phyloP scores from a whole-genome alignment of 2,888 invertebrate species.

The Sussaba pulchella region DNA sequence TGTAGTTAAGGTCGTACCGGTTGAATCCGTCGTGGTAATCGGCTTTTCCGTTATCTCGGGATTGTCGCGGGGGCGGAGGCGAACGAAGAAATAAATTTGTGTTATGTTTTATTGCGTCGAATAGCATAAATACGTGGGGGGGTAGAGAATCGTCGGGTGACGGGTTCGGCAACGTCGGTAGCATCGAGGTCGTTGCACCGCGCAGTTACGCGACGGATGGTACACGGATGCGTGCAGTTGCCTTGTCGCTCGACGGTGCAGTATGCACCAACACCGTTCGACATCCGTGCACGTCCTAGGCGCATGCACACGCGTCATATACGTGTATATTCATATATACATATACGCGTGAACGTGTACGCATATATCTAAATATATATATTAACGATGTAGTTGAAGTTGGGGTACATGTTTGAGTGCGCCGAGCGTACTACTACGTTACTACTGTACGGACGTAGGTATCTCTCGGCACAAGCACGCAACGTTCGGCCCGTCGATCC shows the following conservation, averaged over 20 bases:
- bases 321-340: neutral
- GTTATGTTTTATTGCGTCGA: too few relatives aligned
- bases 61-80: too few relatives aligned
- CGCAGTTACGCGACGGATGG: constrained; percentile 78
- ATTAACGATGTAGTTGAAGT: constrained; percentile 3
- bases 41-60: too few relatives aligned
- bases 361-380: constrained; percentile 21
- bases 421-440: constrained; percentile 22
- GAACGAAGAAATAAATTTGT: too few relatives aligned
- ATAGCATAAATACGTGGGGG: neutral
- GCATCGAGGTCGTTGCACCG: constrained; percentile 79
- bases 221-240: constrained; percentile 72
- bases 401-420: constrained; percentile 29
- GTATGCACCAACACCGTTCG: constrained; percentile 14
- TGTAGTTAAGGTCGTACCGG: too few relatives aligned
- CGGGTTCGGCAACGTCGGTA: constrained; percentile 64
- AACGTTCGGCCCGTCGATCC: constrained; percentile 55
- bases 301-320: neutral
- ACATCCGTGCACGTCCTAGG: constrained; percentile 42
- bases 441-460: constrained; percentile 33
- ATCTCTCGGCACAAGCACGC: constrained; percentile 60
- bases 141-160: constrained; percentile 38
- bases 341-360: constrained; percentile 3
- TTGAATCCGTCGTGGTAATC: too few relatives aligned
- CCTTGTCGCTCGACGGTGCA: constrained; percentile 67